A percentile compares a stretch with the other conserved stretches of the same genome.
These are phyloP conservation scores for Sacculina carcini DNA, from an alignment of 2,888 invertebrate species.

Conservation along the genomic window DNA sequence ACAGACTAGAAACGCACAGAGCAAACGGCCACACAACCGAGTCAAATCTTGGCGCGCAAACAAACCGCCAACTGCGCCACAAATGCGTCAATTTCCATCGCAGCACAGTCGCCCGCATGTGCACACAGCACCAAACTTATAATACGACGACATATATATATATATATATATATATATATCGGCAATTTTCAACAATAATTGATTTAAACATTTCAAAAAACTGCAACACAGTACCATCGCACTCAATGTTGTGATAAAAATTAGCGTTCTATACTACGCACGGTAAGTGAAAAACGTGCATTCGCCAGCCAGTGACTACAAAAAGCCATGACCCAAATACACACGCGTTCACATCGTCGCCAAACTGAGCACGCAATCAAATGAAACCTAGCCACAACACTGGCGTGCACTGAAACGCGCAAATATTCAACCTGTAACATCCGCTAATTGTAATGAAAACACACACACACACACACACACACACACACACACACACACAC, in stretches of 20 bases:
- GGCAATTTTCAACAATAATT: no score
- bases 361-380: no score
- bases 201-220: not conserved
- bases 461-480: not conserved
- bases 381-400: not conserved
- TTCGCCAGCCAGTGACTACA: not conserved
- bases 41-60: no score
- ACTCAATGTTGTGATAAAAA: not conserved
- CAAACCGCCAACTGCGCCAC: no score
- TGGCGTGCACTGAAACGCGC: not conserved
- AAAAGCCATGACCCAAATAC: not conserved
- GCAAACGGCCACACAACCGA: no score
- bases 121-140: not conserved
- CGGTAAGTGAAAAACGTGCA: not conserved
- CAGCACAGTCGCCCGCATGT: not conserved
- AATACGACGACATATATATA: not conserved
- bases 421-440: not conserved
- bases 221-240: not conserved
- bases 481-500: not conserved
- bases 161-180: not conserved
- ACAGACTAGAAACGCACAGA: no score
- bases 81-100: not conserved
- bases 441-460: not conserved
- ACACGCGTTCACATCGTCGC: not conserved
- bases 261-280: not conserved